Conservation (phyloP, 2,797 vertebrate genomes). For the Hephaestus fuliginosus region DNA sequence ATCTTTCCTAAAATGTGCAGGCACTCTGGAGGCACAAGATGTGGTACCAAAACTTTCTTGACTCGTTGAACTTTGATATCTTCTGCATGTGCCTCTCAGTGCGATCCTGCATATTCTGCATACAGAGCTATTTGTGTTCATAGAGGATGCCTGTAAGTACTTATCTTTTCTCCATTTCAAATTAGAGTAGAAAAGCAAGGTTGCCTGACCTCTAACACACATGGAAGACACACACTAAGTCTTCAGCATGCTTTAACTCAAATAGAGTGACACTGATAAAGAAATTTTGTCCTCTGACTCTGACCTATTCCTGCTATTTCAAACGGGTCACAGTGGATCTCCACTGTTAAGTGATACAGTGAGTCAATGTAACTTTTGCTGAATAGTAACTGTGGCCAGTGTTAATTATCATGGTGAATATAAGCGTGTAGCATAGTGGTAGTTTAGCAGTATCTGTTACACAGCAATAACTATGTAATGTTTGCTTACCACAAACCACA, state of each 20-base stretch:
- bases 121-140: neutral
- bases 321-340: neutral
- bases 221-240: neutral
- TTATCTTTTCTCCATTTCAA: conserved; percentile 9
- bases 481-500: no score
- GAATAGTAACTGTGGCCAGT: neutral
- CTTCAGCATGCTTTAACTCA: neutral
- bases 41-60: neutral
- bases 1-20: neutral
- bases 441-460: no score
- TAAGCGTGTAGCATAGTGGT: no score
- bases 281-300: neutral
- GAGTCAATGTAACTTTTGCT: neutral
- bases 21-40: neutral
- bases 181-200: neutral
- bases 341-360: neutral
- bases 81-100: neutral
- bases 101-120: neutral
- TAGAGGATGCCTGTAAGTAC: neutral
- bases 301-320: neutral
- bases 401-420: neutral
- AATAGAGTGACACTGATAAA: neutral
- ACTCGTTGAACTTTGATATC: conserved; percentile 13
- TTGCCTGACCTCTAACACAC: conserved; percentile 5
- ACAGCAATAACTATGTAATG: no score